Evolutionary conservation across 2,113 vertebrate species (phyloP), one percentile per base, ranked within the genome.

Genomic region (Peromyscus polionotus): DNA sequence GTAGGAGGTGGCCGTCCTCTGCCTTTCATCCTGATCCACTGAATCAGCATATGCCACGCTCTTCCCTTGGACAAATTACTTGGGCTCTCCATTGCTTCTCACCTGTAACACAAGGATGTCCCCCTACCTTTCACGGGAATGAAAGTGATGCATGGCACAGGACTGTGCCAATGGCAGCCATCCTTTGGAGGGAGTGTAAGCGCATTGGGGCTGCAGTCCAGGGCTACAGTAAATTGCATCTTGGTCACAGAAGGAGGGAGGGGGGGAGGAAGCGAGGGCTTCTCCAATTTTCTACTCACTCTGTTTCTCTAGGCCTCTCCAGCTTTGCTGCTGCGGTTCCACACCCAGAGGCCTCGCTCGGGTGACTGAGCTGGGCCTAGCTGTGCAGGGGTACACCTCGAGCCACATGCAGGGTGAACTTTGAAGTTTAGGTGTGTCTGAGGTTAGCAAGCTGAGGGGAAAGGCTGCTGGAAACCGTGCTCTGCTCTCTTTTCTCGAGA

Each of bases 71-170:
- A 42, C 54, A 59, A 10, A 31, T 93, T 57, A 12, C 48, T 12
- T 31, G 26, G 77, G 76, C n/a, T 72, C 72, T n/a, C 26, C 76
- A 4, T 24, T 45, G 73, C 77, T 87, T 85, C 83, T 68, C 11
- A 3, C 54, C 67, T 87, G 24, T 51, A 61, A 61, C 14, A 22
- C 4, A 0, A 61, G 86, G 22, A 42, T 48, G 36, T 48, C 0
- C 0, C 24, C 57, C 61, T 8, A 1, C 75, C 22, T 75, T 42
- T 19, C 24, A 63, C 48, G 31, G 51, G 26, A 9, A 57, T 20
- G 7, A 19, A 57, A n/a, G 3, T 19, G 0, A 4, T 7, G 1
- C 13, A 2, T 2, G 2, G 33, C 26, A 11, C 67, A 24, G 54
- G 20, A 36, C 61, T 36, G 28, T 4, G 26, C 12, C 36, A 31